Evolutionary conservation across 2,888 invertebrate genomes (phyloP).

Genomic region (Omphaloscelis lunosa): DNA sequence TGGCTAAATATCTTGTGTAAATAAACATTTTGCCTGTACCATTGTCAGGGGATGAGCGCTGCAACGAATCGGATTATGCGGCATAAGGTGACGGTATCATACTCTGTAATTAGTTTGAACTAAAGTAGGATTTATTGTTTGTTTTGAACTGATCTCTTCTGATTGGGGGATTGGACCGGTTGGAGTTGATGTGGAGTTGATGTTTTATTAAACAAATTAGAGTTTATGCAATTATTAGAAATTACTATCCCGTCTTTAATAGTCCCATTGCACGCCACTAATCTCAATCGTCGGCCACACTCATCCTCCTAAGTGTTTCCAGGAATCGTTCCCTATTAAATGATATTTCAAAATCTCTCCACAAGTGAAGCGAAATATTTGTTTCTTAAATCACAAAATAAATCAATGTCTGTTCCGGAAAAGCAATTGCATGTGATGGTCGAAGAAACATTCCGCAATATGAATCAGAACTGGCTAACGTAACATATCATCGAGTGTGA

Average conservation of each 20-base stretch:
- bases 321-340: constrained; percentile 8
- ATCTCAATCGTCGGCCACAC: background rate
- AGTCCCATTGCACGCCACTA: background rate
- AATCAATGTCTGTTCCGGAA: constrained; percentile 44
- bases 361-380: constrained; percentile 34
- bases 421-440: constrained; percentile 35
- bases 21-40: constrained; percentile 88
- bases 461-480: constrained; percentile 48
- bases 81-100: constrained; percentile 83
- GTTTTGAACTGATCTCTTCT: constrained; percentile 37
- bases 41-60: constrained; percentile 86
- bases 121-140: constrained; percentile 78
- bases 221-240: background rate
- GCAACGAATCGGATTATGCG: constrained; percentile 87
- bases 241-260: background rate
- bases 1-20: constrained; percentile 91
- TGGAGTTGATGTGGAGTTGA: constrained; percentile 9
- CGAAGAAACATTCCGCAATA: constrained; percentile 45
- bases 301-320: background rate
- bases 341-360: constrained; percentile 30
- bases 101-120: constrained; percentile 81
- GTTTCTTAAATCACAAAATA: constrained; percentile 52
- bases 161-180: background rate
- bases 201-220: constrained; percentile 16
- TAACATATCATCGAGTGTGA: constrained; percentile 37